Percentiles rank a stretch among this genome's conserved stretches.
Conservation (phyloP, 2,888 invertebrate species). For the Lordiphosa andalusiaca region DNA sequence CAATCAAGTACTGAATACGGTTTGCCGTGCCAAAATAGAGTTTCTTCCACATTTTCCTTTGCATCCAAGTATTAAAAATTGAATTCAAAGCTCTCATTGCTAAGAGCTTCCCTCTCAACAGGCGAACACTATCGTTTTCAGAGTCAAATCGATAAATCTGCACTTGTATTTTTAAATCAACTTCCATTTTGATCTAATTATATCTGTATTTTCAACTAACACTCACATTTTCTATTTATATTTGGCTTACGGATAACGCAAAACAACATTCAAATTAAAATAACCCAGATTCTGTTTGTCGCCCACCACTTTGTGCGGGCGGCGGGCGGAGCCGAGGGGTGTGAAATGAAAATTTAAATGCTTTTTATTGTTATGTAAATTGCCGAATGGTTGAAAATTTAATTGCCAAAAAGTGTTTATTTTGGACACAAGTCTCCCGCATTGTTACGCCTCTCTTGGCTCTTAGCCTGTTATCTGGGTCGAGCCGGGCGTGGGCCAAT, state of each 20-base stretch:
- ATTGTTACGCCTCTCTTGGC: background rate
- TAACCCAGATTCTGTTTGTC: slow-evolving; percentile 9
- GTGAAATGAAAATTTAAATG: slow-evolving; percentile 42
- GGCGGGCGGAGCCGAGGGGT: slow-evolving; percentile 7
- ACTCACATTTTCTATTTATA: background rate
- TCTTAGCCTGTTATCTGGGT: slow-evolving; percentile 22
- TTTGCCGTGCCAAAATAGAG: too few relatives aligned
- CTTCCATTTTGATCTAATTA: background rate
- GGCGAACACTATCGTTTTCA: too few relatives aligned
- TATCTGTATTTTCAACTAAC: slow-evolving; percentile 6
- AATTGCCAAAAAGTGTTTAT: slow-evolving; percentile 58
- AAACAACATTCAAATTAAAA: slow-evolving; percentile 34
- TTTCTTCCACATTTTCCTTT: too few relatives aligned
- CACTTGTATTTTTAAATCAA: too few relatives aligned
- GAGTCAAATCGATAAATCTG: too few relatives aligned
- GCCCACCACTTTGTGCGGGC: slow-evolving; percentile 15
- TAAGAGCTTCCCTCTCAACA: too few relatives aligned
- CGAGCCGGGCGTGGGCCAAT: slow-evolving; percentile 17
- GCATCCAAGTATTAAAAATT: too few relatives aligned
- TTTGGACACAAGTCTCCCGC: slow-evolving; percentile 19
- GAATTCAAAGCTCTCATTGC: too few relatives aligned
- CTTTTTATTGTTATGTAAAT: slow-evolving; percentile 56
- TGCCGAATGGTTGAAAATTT: slow-evolving; percentile 48
- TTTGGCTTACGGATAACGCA: slow-evolving; percentile 1
- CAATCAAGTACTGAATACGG: too few relatives aligned